These are phyloP conservation scores for Synanthedon formicaeformis DNA, from an alignment of 2,888 invertebrate genomes.

Conservation along the genomic window DNA sequence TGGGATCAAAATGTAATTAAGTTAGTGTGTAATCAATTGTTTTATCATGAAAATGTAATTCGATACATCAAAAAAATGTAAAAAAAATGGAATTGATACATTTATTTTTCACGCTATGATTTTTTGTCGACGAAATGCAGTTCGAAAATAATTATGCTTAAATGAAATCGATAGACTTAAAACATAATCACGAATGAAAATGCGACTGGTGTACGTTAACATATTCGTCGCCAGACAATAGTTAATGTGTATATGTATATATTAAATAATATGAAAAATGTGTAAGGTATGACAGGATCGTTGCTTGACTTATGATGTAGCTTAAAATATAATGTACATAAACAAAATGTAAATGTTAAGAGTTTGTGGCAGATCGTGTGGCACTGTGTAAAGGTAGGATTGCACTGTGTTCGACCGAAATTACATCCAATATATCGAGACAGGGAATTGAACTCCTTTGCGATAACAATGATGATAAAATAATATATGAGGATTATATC, in stretches of 20 bases:
- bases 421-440: too few relatives aligned
- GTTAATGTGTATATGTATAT: slow-evolving; percentile 47
- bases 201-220: slow-evolving; percentile 37
- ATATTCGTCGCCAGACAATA: slow-evolving; percentile 30
- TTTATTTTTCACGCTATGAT: background rate
- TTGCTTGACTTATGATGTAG: slow-evolving; percentile 34
- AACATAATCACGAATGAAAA: slow-evolving; percentile 41
- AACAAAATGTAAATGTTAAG: slow-evolving; percentile 24
- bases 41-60: slow-evolving; percentile 9
- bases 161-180: slow-evolving; percentile 30
- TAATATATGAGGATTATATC: too few relatives aligned
- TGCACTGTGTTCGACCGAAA: slow-evolving; percentile 12
- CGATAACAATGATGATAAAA: too few relatives aligned
- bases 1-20: slow-evolving; percentile 64
- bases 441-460: too few relatives aligned
- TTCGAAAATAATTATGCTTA: background rate
- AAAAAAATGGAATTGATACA: background rate
- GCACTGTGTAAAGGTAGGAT: slow-evolving; percentile 26
- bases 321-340: slow-evolving; percentile 16
- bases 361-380: slow-evolving; percentile 23
- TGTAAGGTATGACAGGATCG: slow-evolving; percentile 9
- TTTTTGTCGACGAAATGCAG: background rate
- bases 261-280: slow-evolving; percentile 13
- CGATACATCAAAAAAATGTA: background rate
- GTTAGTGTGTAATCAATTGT: slow-evolving; percentile 35